Conservation (phyloP, 2,888 invertebrate genomes). For the Lepeophtheirus nordmannii region DNA sequence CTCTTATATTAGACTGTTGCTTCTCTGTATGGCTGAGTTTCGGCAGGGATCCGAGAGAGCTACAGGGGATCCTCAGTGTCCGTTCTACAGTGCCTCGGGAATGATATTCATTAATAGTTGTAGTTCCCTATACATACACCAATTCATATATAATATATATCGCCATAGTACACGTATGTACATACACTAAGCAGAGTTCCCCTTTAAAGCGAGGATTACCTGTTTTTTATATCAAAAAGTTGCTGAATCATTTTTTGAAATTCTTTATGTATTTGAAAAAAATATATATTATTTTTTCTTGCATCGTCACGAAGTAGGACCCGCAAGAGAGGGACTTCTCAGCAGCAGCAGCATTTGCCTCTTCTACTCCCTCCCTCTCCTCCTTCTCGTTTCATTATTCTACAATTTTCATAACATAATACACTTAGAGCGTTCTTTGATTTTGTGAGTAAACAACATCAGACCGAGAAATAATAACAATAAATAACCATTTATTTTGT, state of each 20-base stretch:
- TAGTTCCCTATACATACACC: not conserved
- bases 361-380: no score
- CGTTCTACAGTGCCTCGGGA: not conserved
- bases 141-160: not conserved
- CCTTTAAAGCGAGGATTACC: not conserved
- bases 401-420: no score
- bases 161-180: not conserved
- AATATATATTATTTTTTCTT: not conserved
- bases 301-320: not conserved
- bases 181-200: not conserved
- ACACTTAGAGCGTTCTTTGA: no score
- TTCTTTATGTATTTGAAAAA: conserved; percentile 2
- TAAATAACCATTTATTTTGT: no score
- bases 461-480: no score
- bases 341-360: no score
- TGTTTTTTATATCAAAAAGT: conserved; percentile 5
- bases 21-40: not conserved
- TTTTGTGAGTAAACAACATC: no score
- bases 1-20: not conserved
- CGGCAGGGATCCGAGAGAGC: not conserved
- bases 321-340: no score
- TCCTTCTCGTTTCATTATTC: no score
- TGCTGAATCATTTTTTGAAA: conserved; percentile 5
- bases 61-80: not conserved
- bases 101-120: not conserved